Evolutionary conservation across 1,140 invertebrate genomes (phyloP).

Genomic region (Lepidurus couesii): DNA sequence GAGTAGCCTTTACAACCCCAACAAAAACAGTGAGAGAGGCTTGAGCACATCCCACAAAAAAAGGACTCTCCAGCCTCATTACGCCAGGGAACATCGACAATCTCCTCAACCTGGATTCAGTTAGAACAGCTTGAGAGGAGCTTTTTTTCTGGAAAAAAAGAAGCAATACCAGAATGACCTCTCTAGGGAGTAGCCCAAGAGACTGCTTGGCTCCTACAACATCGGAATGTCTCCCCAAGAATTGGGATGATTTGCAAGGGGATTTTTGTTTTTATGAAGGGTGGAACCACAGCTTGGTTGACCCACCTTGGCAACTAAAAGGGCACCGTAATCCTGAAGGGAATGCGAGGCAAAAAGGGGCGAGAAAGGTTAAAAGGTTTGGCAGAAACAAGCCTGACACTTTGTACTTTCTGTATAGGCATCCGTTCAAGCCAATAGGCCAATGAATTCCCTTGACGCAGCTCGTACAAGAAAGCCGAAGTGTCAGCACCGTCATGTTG

Average conservation of each 20-base stretch:
- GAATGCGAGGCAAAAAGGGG: slow-evolving; percentile 6
- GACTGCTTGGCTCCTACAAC: background rate
- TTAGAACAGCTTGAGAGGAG: background rate
- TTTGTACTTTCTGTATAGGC: background rate
- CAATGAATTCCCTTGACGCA: background rate
- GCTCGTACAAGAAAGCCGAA: slow-evolving; percentile 9
- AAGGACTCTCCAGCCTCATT: too few species aligned
- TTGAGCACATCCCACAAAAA: too few species aligned
- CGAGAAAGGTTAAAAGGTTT: slow-evolving; percentile 19
- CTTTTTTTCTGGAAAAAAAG: background rate
- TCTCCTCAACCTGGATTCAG: background rate
- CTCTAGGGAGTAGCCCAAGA: background rate
- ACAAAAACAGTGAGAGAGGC: too few species aligned
- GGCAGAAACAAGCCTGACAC: slow-evolving; percentile 2
- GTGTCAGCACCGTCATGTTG: slow-evolving; percentile 12
- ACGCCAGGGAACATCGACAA: background rate
- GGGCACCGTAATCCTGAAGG: slow-evolving; percentile 16
- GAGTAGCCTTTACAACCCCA: too few species aligned
- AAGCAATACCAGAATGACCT: background rate
- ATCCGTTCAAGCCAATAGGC: slow-evolving; percentile 8
- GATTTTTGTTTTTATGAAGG: background rate
- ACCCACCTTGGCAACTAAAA: slow-evolving; percentile 14
- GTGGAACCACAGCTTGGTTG: background rate
- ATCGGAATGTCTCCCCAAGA: background rate
- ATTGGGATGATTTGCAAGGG: background rate